Evolutionary conservation across 2,888 invertebrate species (phyloP).

Genomic region (Melanargia galathea): DNA sequence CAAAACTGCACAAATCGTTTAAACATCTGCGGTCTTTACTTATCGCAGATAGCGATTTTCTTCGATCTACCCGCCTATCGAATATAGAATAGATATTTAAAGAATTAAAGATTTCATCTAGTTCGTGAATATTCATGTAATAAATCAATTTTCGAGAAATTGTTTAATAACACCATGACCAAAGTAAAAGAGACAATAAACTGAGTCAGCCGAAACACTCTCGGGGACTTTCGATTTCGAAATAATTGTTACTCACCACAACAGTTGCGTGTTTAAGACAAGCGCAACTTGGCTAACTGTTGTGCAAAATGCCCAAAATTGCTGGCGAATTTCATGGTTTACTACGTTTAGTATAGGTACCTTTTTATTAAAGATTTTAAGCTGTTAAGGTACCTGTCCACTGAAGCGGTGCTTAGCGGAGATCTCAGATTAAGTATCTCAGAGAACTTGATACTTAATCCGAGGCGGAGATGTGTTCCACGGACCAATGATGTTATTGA

Average conservation of each 20-base stretch:
- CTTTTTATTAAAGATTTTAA: neutral
- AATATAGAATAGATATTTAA: neutral
- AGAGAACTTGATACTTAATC: too few species aligned
- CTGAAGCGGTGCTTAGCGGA: too few species aligned
- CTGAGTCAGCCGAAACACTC: slow-evolving; percentile 48
- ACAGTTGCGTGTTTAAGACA: slow-evolving; percentile 47
- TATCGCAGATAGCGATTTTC: neutral
- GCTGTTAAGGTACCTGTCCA: too few species aligned
- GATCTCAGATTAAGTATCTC: too few species aligned
- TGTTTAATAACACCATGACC: slow-evolving; percentile 23
- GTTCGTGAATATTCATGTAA: neutral
- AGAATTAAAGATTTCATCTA: neutral
- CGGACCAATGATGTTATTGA: too few species aligned
- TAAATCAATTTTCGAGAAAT: slow-evolving; percentile 12
- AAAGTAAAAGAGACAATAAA: slow-evolving; percentile 26
- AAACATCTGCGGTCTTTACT: neutral
- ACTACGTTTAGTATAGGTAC: neutral
- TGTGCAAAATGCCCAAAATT: slow-evolving; percentile 44
- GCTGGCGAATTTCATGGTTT: slow-evolving; percentile 26
- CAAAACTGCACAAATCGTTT: too few species aligned
- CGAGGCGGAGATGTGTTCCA: too few species aligned
- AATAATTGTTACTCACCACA: slow-evolving; percentile 49
- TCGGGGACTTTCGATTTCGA: slow-evolving; percentile 49
- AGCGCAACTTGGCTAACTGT: slow-evolving; percentile 49
- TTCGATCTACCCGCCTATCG: neutral